Percentiles rank a stretch among this genome's conserved stretches.
phyloP scores from a whole-genome alignment of 2,888 invertebrate genomes.

The Chloroclystis v-ata region DNA sequence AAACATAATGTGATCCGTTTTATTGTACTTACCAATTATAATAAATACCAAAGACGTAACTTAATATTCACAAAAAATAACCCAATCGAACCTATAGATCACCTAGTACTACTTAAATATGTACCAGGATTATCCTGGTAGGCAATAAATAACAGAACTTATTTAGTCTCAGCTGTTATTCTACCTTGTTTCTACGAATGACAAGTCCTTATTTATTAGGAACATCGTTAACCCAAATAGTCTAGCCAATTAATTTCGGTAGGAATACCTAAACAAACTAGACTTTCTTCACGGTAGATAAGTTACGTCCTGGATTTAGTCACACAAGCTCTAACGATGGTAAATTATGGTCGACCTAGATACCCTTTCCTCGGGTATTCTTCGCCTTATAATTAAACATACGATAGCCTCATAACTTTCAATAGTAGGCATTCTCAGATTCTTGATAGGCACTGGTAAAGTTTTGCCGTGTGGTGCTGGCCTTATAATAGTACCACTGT shows the following conservation, averaged over 20 bases:
- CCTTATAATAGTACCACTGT: no score
- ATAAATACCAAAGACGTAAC: no score
- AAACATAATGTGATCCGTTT: no score
- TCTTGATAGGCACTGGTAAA: no score
- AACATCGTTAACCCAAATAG: not conserved
- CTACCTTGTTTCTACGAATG: no score
- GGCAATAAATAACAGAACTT: no score
- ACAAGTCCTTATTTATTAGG: not conserved
- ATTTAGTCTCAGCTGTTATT: no score
- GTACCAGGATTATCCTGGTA: no score
- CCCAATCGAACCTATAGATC: no score
- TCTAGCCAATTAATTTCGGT: not conserved
- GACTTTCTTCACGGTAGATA: constrained; percentile 1
- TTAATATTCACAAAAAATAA: no score
- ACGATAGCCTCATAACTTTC: constrained; percentile 12
- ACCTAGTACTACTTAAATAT: no score
- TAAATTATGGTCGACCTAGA: constrained; percentile 38
- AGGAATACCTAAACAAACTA: not conserved
- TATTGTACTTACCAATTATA: no score
- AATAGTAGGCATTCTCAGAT: not conserved
- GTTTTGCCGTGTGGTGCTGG: constrained; percentile 1
- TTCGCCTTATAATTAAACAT: constrained; percentile 24
- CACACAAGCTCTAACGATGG: constrained; percentile 29
- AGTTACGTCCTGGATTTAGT: constrained; percentile 29
- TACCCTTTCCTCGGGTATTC: constrained; percentile 31